Conservation (phyloP, 2,888 invertebrate genomes). For the Philopedon plagiatum region DNA sequence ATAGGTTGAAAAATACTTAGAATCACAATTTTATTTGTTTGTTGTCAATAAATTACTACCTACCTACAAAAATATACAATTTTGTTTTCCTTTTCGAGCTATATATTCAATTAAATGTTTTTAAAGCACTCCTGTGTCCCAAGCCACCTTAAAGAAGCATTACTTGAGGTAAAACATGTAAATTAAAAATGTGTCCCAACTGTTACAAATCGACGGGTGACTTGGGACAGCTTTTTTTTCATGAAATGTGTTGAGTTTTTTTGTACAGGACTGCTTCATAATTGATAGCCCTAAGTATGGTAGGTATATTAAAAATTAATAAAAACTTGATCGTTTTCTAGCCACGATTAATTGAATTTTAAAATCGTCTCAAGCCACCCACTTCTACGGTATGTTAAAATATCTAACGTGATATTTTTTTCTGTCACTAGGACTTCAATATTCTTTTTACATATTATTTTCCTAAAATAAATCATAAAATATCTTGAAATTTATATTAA, state of each 20-base stretch:
- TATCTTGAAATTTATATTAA: too few species aligned
- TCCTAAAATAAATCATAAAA: too few species aligned
- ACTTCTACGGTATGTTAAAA: too few species aligned
- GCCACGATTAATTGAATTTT: neutral
- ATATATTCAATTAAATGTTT: too few species aligned
- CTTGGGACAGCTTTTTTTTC: too few species aligned
- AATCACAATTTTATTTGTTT: neutral
- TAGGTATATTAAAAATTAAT: neutral
- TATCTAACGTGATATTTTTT: too few species aligned
- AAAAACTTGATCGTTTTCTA: neutral
- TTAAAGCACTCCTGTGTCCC: neutral
- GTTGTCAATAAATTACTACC: neutral
- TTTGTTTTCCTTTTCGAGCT: neutral
- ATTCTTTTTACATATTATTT: too few species aligned
- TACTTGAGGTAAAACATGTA: neutral
- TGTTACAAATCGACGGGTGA: too few species aligned
- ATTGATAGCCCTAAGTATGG: neutral
- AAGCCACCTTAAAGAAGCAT: neutral
- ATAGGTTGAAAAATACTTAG: neutral
- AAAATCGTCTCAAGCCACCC: too few species aligned
- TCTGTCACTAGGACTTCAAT: too few species aligned
- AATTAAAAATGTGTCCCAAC: neutral
- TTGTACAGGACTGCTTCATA: neutral
- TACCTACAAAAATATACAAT: neutral
- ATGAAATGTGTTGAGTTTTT: neutral